These are phyloP conservation scores for Mus pahari DNA, from an alignment of 2,113 vertebrate genomes.

Conservation along the genomic window DNA sequence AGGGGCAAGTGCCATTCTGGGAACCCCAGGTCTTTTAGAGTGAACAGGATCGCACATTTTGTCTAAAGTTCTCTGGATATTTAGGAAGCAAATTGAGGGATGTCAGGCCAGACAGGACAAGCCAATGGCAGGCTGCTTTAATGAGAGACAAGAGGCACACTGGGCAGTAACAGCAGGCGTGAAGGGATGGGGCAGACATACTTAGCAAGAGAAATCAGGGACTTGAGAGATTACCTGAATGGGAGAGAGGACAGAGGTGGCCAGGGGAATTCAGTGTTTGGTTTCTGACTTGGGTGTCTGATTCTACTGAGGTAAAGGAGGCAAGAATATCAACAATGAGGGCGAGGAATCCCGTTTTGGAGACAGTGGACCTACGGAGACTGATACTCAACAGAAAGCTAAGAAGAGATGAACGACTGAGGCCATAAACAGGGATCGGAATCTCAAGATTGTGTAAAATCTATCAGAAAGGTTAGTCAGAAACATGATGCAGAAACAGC, in stretches of 20 bases:
- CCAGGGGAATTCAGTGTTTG: neutral
- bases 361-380: neutral
- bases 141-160: neutral
- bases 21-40: neutral
- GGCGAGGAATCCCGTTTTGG: fast-evolving
- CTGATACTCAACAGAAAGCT: neutral
- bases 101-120: neutral
- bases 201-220: neutral
- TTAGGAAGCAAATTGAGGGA: neutral
- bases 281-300: neutral
- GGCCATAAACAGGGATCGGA: neutral
- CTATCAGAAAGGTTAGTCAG: neutral
- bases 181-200: neutral
- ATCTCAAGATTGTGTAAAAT: neutral
- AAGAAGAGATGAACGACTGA: neutral
- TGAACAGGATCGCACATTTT: neutral
- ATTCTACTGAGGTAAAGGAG: neutral
- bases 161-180: neutral
- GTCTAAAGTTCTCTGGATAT: neutral
- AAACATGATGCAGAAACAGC: neutral
- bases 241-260: neutral
- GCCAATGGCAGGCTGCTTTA: neutral
- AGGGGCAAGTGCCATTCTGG: neutral
- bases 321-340: neutral
- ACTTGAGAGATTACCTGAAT: neutral